These are phyloP conservation scores for Ecdyonurus torrentis DNA, from an alignment of 2,888 invertebrate species.

Conservation along the genomic window DNA sequence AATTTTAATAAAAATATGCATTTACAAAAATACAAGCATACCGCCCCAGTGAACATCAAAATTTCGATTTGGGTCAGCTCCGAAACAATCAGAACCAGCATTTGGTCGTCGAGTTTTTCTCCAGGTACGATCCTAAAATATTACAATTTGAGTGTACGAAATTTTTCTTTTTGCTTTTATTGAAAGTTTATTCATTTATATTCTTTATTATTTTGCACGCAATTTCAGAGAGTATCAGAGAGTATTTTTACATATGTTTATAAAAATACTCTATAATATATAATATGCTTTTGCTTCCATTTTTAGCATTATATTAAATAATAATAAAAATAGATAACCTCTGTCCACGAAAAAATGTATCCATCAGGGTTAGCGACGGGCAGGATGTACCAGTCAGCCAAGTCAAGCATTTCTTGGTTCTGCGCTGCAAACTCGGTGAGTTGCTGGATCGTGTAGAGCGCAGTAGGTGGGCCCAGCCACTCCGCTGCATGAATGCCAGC, in stretches of 20 bases:
- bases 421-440: neutral
- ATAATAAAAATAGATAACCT: no score
- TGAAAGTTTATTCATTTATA: neutral
- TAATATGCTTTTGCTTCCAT: no score
- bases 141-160: neutral
- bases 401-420: neutral
- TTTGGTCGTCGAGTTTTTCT: neutral
- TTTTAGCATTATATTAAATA: no score
- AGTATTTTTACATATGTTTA: no score
- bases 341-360: conserved; percentile 2
- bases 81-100: neutral
- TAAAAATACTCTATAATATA: no score
- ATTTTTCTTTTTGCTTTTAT: no score
- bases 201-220: no score
- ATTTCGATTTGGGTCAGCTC: neutral
- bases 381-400: conserved; percentile 1
- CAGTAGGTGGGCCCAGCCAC: neutral
- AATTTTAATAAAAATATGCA: neutral
- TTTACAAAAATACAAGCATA: neutral
- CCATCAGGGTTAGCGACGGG: neutral
- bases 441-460: neutral
- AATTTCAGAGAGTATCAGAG: no score
- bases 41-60: neutral
- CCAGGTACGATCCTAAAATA: neutral
- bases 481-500: conserved; percentile 1